A percentile compares a stretch with the other conserved stretches of the same genome.
phyloP scores from a whole-genome alignment of 2,797 vertebrate genomes.

The Acridotheres tristis region DNA sequence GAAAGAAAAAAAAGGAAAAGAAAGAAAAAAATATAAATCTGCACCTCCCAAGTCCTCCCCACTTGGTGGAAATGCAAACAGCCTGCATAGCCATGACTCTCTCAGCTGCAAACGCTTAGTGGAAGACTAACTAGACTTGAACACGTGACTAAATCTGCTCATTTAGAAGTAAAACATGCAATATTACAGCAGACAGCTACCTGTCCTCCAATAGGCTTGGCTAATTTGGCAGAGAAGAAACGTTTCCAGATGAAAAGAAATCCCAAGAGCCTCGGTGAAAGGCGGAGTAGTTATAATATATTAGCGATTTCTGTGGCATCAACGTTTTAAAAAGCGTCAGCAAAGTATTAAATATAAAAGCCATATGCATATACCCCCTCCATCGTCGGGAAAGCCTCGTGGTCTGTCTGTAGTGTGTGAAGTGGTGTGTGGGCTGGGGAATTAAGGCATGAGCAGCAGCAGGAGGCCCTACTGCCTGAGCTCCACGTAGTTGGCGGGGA shows the following conservation, averaged over 20 bases:
- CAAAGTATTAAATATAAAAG: slow-evolving; percentile 73
- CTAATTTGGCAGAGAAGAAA: slow-evolving; percentile 63
- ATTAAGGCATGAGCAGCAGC: slow-evolving; percentile 50
- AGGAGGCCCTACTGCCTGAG: slow-evolving; percentile 81
- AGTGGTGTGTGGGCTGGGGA: slow-evolving; percentile 18
- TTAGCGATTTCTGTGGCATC: slow-evolving; percentile 73
- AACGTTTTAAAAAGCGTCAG: slow-evolving; percentile 72
- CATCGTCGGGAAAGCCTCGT: slow-evolving; percentile 46
- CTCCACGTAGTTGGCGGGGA: slow-evolving; percentile 97
- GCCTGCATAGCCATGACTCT: slow-evolving; percentile 27
- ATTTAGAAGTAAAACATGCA: slow-evolving; percentile 38
- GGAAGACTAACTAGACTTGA: slow-evolving; percentile 62
- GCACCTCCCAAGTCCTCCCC: not conserved
- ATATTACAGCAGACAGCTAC: slow-evolving; percentile 43
- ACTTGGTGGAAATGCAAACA: slow-evolving; percentile 7
- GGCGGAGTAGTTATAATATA: slow-evolving; percentile 59
- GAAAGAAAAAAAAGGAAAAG: not conserved
- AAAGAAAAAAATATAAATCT: not conserved
- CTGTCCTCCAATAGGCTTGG: slow-evolving; percentile 17
- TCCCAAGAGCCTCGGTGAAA: slow-evolving; percentile 27
- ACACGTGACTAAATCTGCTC: slow-evolving; percentile 19
- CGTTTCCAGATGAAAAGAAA: slow-evolving; percentile 8
- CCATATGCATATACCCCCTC: slow-evolving; percentile 24
- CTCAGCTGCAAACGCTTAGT: slow-evolving; percentile 35
- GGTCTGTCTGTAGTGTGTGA: slow-evolving; percentile 67